Conservation (phyloP, 1,140 invertebrate species). For the Sinella curviseta region DNA sequence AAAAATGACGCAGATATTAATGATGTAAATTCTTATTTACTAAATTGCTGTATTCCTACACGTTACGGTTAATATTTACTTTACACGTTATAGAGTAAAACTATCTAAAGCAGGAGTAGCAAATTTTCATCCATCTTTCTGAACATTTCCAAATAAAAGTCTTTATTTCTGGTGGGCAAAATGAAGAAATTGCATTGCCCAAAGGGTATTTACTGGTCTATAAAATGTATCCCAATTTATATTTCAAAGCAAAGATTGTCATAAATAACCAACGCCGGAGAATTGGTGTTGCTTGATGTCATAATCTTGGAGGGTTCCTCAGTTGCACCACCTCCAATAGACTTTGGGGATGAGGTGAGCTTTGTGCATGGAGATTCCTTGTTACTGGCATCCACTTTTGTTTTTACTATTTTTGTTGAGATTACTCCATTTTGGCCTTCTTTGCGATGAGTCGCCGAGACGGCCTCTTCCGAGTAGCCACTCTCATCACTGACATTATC, state of each 20-base stretch:
- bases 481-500: conserved; percentile 55
- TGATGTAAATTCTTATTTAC: too few relatives aligned
- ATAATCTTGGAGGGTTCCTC: background rate
- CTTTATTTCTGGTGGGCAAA: background rate
- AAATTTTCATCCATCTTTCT: too few relatives aligned
- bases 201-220: background rate
- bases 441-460: background rate
- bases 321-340: background rate
- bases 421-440: background rate
- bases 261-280: conserved; percentile 34
- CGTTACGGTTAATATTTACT: too few relatives aligned
- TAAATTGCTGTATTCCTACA: too few relatives aligned
- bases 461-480: conserved; percentile 53
- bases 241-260: conserved; percentile 46
- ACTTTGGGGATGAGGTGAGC: background rate
- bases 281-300: background rate
- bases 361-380: background rate
- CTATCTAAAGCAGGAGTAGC: too few relatives aligned
- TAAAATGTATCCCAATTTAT: background rate
- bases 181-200: background rate
- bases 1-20: too few relatives aligned
- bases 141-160: too few relatives aligned
- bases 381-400: background rate
- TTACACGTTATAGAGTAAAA: too few relatives aligned
- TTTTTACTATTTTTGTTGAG: background rate